Evolutionary conservation across 2,113 vertebrate genomes (phyloP).

Genomic region (Nannospalax galili): DNA sequence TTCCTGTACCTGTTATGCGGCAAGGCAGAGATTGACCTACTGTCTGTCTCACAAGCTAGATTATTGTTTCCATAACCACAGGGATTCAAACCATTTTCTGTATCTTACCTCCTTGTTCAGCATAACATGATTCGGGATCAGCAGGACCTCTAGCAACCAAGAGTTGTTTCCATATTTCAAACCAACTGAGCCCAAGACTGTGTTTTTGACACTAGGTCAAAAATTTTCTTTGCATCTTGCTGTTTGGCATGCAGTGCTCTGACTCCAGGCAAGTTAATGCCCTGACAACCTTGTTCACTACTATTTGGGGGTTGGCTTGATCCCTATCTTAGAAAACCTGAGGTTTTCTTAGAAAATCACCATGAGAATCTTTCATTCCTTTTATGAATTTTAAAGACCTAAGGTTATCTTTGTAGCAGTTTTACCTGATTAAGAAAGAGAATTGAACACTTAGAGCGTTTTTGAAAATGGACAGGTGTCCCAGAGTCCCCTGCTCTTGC

Average conservation of each 20-base stretch:
- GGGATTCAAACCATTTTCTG: not conserved
- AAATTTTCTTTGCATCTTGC: not conserved
- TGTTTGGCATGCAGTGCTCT: not conserved
- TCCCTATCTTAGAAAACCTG: not conserved
- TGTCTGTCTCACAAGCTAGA: not conserved
- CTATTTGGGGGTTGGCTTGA: not conserved
- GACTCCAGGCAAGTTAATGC: not conserved
- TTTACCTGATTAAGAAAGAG: not conserved
- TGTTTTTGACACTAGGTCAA: not conserved
- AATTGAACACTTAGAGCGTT: not conserved
- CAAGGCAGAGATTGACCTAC: not conserved
- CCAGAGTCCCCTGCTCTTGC: fast-evolving
- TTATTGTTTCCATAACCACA: fast-evolving
- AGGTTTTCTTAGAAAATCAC: too few species aligned
- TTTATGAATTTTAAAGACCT: not conserved
- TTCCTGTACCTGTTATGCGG: not conserved
- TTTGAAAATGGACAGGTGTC: not conserved
- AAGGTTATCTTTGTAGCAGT: not conserved
- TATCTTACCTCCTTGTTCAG: not conserved
- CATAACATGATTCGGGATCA: not conserved
- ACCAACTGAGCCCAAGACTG: not conserved
- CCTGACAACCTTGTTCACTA: too few species aligned
- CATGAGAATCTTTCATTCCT: not conserved
- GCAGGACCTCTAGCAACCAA: too few species aligned
- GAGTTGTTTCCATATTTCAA: not conserved